Base-by-base conservation (phyloP, 1,140 invertebrate genomes). In the Temnothorax curvispinosus region DNA sequence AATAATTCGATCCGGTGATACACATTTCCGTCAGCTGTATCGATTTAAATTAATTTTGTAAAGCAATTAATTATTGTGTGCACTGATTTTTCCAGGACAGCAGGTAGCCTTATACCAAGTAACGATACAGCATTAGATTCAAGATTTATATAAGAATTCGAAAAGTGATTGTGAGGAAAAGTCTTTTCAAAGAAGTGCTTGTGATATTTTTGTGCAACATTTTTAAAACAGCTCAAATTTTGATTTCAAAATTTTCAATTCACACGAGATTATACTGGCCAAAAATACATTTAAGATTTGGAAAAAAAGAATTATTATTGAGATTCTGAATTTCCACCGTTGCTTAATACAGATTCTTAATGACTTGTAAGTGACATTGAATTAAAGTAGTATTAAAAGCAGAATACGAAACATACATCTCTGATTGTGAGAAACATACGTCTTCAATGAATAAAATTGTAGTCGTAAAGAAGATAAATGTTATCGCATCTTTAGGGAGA, bases 1-100 rank as follows among this genome's bases (percentile, higher is more conserved):
- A 64, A 62, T 87, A 77, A 87, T 87, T 71, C 54, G 67, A 71
- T 67, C 47, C 77, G 32, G 32, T 52, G 74, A 85, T n/a, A 3
- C 32, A 58, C 9, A 41, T 32, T 52, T 27, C 21, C 13, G 38
- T 44, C 35, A 47, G 13, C 13, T 35, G 41, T n/a, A 13, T 54
- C 27, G 6, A 47, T 58, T 75, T 56, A 50, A 60, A 56, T 84
- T 60, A 18, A 47, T 72, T 58, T 60, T 32, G 35, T 41, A 54
- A 9, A 32, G 21, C 38, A 0, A 44, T 71, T 58, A 32, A 81
- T 69, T 56, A 44, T 15, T 32, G 15, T 6, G 13, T 13, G 32
- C 18, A 3, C 21, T 4, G 5, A 58, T 67, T 71, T 71, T 32
- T 18, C 0, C 9, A 15, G 7, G 2, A 9, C 32, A 32, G 44